Base-by-base conservation (phyloP, 2,797 vertebrate genomes). In the Coilia nasus region DNA sequence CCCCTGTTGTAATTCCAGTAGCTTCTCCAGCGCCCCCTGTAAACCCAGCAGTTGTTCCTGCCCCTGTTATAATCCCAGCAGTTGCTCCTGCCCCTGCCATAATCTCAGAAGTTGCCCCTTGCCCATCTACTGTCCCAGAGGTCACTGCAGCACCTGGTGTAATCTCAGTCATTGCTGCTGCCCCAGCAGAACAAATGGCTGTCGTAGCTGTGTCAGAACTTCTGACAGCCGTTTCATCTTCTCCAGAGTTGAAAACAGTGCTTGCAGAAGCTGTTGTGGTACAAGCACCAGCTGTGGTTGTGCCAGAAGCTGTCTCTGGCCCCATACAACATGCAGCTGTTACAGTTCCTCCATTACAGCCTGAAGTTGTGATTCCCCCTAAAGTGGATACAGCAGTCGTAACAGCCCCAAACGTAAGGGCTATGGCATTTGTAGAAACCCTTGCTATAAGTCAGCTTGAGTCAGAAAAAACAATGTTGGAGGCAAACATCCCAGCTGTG, bases 201-300 rank as follows among this genome's bases (percentile, higher is more conserved):
- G 81, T 31, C 59, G 35, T 81, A 83, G 35, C 9, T 59, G 31
- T 44, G 35, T 31, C 47, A 14, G 87, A 85, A 82, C 47, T 80
- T 46, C 83, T 75, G 41, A 83, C 71, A 78, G 35, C 71, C 31
- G 15, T 78, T 41, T 15, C 15, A 41, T 35, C 35, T 78, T 17
- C 71, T 35, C 35, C 71, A 44, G 71, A 78, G 7, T 1, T 78
- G 6, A 78, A 44, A 78, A 19, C 71, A 78, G 17, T 44, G 31
- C 6, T 78, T 14, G 71, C 71, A 44, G 21, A 10, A 19, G 71
- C 71, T 19, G 6, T 21, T 21, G 23, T 44, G 71, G 35, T 41
- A 44, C 31, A 78, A 78, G 31, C 71, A 21, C 71, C 31, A 44
- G 15, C 7, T n/a, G 71, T 78, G 35, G 71, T 44, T 78, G 71